phyloP scores from a whole-genome alignment of 1,140 invertebrate species.

The Drosophila athabasca region DNA sequence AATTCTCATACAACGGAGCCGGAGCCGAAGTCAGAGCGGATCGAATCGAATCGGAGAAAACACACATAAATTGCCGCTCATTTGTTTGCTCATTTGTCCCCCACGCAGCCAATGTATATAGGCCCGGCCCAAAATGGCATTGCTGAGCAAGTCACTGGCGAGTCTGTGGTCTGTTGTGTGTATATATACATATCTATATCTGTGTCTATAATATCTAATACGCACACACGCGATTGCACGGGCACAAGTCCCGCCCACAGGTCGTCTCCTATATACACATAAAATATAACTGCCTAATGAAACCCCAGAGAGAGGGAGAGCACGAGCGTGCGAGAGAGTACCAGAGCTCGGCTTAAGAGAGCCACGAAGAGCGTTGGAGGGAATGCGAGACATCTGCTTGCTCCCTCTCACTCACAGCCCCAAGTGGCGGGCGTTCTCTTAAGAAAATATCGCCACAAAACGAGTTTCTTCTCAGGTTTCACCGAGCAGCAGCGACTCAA shows the following conservation, averaged over 20 bases:
- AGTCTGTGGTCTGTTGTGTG: conserved; percentile 12
- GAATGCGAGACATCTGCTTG: not conserved
- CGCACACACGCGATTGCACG: conserved; percentile 39
- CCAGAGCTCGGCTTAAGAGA: conserved; percentile 16
- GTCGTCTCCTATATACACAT: conserved; percentile 30
- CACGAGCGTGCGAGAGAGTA: conserved; percentile 48
- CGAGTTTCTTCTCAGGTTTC: conserved; percentile 45
- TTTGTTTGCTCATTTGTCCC: conserved; percentile 74
- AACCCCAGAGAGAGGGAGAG: conserved; percentile 31
- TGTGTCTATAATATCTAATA: conserved; percentile 77
- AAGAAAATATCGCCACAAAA: conserved; percentile 37
- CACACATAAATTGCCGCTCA: conserved; percentile 64
- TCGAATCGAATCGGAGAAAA: conserved; percentile 8
- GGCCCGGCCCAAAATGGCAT: conserved; percentile 71
- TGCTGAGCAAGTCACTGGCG: conserved; percentile 55
- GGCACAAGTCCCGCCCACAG: conserved; percentile 72
- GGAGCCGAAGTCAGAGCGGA: not conserved
- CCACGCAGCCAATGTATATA: conserved; percentile 71
- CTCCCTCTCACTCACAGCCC: conserved; percentile 25
- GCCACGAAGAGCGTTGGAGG: not conserved
- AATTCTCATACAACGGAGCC: conserved; percentile 37
- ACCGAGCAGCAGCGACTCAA: conserved; percentile 26
- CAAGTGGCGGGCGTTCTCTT: conserved; percentile 41
- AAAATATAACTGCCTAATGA: conserved; percentile 57
- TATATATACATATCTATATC: too few relatives aligned